Conservation (phyloP, 2,797 vertebrate species). For the Xenops minutus region DNA sequence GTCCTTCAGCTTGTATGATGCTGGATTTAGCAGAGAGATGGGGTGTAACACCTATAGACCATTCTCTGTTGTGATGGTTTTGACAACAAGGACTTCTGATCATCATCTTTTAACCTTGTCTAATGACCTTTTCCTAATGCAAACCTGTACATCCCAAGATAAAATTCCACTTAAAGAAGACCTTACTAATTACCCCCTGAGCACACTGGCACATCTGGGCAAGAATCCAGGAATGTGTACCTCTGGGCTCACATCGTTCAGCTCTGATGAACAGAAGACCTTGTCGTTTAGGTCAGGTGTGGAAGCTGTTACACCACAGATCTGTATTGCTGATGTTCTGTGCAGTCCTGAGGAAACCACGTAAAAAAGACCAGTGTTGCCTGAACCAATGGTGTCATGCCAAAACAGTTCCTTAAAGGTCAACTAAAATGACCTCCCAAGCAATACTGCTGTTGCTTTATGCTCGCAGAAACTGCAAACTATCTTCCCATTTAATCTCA, state of each 20-base stretch:
- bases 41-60: not conserved
- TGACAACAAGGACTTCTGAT: not conserved
- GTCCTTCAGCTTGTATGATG: not conserved
- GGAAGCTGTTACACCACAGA: not conserved
- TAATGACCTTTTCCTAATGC: not conserved
- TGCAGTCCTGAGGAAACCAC: not conserved
- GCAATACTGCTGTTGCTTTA: not conserved
- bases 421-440: not conserved
- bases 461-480: not conserved
- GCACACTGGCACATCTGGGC: not conserved
- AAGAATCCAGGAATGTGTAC: not conserved
- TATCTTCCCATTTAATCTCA: not conserved
- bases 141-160: not conserved
- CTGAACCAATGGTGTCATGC: not conserved
- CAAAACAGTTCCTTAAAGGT: not conserved
- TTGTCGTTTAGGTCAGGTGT: not conserved
- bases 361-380: not conserved
- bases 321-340: not conserved
- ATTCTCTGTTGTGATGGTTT: not conserved
- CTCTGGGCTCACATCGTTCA: not conserved
- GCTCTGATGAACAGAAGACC: not conserved
- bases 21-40: not conserved
- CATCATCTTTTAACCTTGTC: not conserved
- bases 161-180: not conserved
- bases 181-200: not conserved